Evolutionary conservation across 1,140 invertebrate species (phyloP), one percentile per base, ranked within the genome.

Genomic region (Lineus longissimus): DNA sequence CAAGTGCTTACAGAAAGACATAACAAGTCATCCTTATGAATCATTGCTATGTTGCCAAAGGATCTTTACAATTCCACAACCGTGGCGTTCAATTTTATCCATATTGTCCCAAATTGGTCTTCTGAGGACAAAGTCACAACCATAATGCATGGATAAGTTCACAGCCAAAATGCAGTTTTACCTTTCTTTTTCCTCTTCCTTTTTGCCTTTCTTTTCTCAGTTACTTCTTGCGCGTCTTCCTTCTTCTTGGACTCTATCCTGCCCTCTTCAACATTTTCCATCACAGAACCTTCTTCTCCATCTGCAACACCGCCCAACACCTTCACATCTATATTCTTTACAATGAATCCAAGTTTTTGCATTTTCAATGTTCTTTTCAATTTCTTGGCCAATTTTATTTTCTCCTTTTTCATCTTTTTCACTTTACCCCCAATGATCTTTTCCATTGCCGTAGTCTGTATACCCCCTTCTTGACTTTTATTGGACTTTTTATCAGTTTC

Each of bases 211-310:
- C 25, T 22, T 13, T 36, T 13, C 22, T 40, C 13, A 29, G 51
- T 27, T 31, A 31, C 25, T 29, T 11, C 17, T 13, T 13, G 0
- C 31, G 29, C 23, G 29, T 51, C 15, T 51, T 47, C 56, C 27
- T 47, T 41, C 30, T 30, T 25, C 59, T 58, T 15, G 30, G 23
- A 15, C 1, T 1, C 54, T 59, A 55, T 22, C 54, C 25, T 33
- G 57, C 45, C 17, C 29, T 43, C 40, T 61, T 60, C 36, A 31
- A 19, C 56, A 11, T 47, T 22, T 61, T 56, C n/a, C 1, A 56
- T 47, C 58, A 56, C 31, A 61, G 61, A n/a, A 31, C 59, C 59
- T 55, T 62, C 19, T n/a, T 45, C 47, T 65, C n/a, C 61, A 30
- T 55, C 60, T 43, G 33, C 55, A 55, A 45, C 19, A 17, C 43